Evolutionary conservation across 2,113 vertebrate genomes (phyloP).

Genomic region (Carassius carassius): DNA sequence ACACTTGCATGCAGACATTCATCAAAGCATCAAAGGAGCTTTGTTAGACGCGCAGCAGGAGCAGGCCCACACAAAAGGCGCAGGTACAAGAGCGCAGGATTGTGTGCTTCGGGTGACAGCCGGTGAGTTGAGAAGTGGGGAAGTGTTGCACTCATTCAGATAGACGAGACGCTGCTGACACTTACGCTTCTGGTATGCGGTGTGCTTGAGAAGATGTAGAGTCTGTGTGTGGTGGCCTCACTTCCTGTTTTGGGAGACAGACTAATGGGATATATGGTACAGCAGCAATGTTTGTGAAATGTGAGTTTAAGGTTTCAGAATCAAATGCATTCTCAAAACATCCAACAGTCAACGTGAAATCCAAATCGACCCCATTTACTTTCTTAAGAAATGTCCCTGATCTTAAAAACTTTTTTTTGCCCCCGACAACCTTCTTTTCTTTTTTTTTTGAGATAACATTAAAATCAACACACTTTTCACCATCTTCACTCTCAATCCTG

Average conservation of each 20-base stretch:
- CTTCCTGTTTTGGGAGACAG: not conserved
- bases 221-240: constrained; percentile 1
- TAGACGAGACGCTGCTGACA: constrained; percentile 47
- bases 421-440: too few relatives aligned
- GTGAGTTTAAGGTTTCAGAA: not conserved
- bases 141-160: constrained; percentile 47
- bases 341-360: not conserved
- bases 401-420: too few relatives aligned
- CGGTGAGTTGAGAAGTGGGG: constrained; percentile 23
- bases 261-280: not conserved
- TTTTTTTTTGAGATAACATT: too few relatives aligned
- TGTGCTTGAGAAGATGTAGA: constrained; percentile 16
- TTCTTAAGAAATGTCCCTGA: too few relatives aligned
- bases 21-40: constrained; percentile 34
- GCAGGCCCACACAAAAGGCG: constrained; percentile 41
- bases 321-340: not conserved
- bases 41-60: constrained; percentile 41
- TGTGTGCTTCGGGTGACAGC: constrained; percentile 33
- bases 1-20: constrained; percentile 9
- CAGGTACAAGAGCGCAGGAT: constrained; percentile 17
- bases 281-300: constrained; percentile 13
- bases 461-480: too few relatives aligned
- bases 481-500: too few relatives aligned
- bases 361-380: too few relatives aligned
- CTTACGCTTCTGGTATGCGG: constrained; percentile 34